A percentile compares a stretch with the other conserved stretches of the same genome.
phyloP scores from a whole-genome alignment of 2,888 invertebrate species.

The Ephialtes manifestator region DNA sequence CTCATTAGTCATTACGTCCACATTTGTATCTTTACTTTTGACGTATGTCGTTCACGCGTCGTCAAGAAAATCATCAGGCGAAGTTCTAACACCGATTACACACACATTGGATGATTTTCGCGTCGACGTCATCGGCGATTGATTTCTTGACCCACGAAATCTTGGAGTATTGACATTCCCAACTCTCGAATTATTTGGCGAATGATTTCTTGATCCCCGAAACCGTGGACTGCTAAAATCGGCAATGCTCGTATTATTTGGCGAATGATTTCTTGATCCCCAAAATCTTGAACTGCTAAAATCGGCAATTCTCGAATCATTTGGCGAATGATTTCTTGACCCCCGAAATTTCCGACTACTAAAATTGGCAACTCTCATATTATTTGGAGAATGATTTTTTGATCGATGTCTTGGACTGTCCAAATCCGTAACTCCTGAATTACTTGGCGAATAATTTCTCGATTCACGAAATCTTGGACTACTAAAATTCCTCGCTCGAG shows the following conservation, averaged over 20 bases:
- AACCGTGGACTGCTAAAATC: not conserved
- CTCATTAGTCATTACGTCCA: conserved; percentile 15
- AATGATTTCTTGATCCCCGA: not conserved
- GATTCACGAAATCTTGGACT: not conserved
- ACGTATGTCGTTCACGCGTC: conserved; percentile 71
- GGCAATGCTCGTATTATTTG: not conserved
- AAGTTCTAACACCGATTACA: conserved; percentile 73
- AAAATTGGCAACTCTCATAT: not conserved
- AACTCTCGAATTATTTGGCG: not conserved
- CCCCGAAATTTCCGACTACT: not conserved
- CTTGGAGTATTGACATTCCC: not conserved
- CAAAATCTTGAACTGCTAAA: not conserved
- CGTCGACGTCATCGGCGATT: conserved; percentile 10
- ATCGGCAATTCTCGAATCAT: not conserved
- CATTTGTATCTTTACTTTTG: conserved; percentile 3
- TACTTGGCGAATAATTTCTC: not conserved
- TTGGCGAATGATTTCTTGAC: not conserved
- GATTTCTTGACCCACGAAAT: not conserved
- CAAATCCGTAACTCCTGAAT: not conserved
- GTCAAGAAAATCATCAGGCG: conserved; percentile 76
- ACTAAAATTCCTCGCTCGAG: not conserved
- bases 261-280: not conserved
- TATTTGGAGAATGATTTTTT: not conserved
- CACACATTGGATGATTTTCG: conserved; percentile 33
- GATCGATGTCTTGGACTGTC: not conserved